These are phyloP conservation scores for Stichopus horrens DNA, from an alignment of 53 echinoderm and acorn worm genomes.

Conservation along the genomic window DNA sequence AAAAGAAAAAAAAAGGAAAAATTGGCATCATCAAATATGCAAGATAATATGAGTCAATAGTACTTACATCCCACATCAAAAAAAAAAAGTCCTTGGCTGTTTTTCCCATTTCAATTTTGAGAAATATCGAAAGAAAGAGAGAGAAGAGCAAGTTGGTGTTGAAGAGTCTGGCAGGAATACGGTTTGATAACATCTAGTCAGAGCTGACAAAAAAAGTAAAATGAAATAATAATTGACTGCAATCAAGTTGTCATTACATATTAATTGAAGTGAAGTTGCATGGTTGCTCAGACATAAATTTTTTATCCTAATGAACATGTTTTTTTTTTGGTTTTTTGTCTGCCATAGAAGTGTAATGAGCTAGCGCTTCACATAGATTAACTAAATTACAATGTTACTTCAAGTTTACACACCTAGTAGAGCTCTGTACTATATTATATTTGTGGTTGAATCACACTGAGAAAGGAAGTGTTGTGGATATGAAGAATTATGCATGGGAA, in stretches of 20 bases:
- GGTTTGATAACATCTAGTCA: neutral
- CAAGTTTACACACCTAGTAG: no score
- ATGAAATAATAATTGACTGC: constrained; percentile 15
- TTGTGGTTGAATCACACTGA: no score
- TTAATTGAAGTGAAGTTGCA: constrained; percentile 30
- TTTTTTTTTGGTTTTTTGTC: neutral
- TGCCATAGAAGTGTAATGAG: no score
- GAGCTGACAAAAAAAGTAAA: neutral
- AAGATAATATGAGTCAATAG: constrained; percentile 26
- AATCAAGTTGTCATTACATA: constrained; percentile 42
- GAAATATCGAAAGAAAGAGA: neutral
- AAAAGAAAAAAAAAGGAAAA: neutral
- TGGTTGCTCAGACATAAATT: constrained; percentile 9
- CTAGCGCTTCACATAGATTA: no score
- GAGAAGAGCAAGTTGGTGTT: neutral
- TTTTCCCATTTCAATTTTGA: neutral
- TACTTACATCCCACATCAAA: neutral
- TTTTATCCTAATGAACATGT: neutral
- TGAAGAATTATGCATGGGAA: no score
- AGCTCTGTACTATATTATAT: no score
- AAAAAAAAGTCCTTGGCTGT: neutral
- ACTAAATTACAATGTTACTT: no score
- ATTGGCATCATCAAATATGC: constrained; percentile 15
- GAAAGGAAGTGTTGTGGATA: no score
- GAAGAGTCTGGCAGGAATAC: neutral